These are phyloP conservation scores for Tauraco hartlaubi DNA, from an alignment of 2,797 vertebrate genomes.

Conservation along the genomic window DNA sequence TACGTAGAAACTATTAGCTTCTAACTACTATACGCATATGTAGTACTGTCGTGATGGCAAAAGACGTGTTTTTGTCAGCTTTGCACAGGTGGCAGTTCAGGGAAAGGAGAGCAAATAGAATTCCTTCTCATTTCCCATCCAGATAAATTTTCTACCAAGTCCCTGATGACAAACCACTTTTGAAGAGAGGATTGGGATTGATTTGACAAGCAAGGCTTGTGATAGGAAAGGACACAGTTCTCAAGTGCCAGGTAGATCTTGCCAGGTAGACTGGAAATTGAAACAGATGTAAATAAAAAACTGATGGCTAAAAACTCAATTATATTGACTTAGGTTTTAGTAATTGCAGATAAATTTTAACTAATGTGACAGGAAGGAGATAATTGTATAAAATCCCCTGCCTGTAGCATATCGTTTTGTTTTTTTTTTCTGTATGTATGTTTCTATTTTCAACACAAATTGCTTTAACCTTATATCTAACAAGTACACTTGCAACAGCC, in stretches of 20 bases:
- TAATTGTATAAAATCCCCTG: not conserved
- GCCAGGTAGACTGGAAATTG: not conserved
- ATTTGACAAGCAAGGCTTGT: not conserved
- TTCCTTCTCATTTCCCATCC: not conserved
- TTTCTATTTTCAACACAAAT: not conserved
- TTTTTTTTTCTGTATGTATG: not conserved
- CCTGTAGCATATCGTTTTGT: not conserved
- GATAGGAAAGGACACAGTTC: not conserved
- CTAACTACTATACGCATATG: not conserved
- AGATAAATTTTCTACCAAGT: not conserved
- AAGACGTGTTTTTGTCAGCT: not conserved
- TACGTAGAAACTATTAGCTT: not conserved
- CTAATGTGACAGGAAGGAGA: not conserved
- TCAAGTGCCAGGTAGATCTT: not conserved
- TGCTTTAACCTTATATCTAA: not conserved
- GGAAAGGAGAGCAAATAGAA: not conserved
- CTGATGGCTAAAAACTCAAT: not conserved
- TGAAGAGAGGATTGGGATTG: not conserved
- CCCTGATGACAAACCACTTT: not conserved
- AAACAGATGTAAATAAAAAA: not conserved
- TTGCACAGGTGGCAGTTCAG: not conserved
- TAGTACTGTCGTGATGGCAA: not conserved
- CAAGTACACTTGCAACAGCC: not conserved
- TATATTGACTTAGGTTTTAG: constrained; percentile 16
- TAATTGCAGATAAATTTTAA: not conserved